These are phyloP conservation scores for Microtus oregoni DNA, from an alignment of 2,113 vertebrate genomes.

Conservation along the genomic window DNA sequence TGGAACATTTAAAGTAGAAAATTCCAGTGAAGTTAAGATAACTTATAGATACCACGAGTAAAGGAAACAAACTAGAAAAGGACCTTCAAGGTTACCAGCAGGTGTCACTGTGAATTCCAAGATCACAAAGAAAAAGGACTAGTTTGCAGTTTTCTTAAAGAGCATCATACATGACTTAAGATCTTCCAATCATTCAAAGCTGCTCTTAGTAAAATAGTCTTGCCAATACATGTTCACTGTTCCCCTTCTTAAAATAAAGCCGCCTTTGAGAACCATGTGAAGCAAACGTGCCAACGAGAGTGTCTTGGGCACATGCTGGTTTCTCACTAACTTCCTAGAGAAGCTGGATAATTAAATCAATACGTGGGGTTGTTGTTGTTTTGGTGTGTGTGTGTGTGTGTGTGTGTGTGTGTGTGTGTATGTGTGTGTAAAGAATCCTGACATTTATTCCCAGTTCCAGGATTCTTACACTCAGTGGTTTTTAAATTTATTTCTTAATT, in stretches of 20 bases:
- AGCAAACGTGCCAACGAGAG: constrained; percentile 30
- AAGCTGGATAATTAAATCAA: constrained; percentile 66
- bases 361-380: background rate
- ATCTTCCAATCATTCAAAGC: constrained; percentile 30
- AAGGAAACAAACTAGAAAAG: constrained; percentile 3
- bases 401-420: background rate
- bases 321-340: constrained; percentile 64
- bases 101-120: constrained; percentile 85
- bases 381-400: background rate
- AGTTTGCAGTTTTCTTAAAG: constrained; percentile 21
- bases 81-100: constrained; percentile 79
- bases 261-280: constrained; percentile 35
- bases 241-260: constrained; percentile 45
- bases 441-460: constrained; percentile 47
- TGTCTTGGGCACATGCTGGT: constrained; percentile 30
- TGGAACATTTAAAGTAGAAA: constrained; percentile 14
- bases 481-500: background rate
- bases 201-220: constrained; percentile 49
- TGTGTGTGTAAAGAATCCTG: constrained; percentile 9
- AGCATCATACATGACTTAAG: constrained; percentile 17
- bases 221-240: constrained; percentile 42
- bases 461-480: constrained; percentile 41
- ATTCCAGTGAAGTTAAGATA: constrained; percentile 9
- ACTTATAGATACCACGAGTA: background rate
- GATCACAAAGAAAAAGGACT: constrained; percentile 15